A percentile compares a stretch with the other conserved stretches of the same genome.
Evolutionary conservation across 2,113 vertebrate genomes (phyloP).

Genomic region (Benitochromis conjunctus): DNA sequence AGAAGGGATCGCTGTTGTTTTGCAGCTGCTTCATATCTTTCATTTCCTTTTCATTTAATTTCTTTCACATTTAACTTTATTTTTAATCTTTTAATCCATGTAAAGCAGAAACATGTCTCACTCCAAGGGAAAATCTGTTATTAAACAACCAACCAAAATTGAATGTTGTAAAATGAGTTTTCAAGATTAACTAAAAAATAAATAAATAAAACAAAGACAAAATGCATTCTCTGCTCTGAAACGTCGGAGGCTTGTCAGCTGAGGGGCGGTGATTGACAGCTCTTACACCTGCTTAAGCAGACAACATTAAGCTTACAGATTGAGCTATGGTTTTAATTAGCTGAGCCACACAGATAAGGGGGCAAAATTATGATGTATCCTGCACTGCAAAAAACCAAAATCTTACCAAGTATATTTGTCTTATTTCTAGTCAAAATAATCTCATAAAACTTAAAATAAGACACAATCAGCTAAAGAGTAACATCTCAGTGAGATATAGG

Average conservation of each 20-base stretch:
- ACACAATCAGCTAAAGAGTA: too few relatives aligned
- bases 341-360: neutral
- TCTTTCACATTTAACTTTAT: neutral
- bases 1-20: neutral
- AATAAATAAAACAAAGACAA: neutral
- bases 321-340: neutral
- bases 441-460: too few relatives aligned
- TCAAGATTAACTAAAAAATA: neutral
- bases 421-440: too few relatives aligned
- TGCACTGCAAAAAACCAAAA: too few relatives aligned
- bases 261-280: neutral
- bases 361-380: neutral
- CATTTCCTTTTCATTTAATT: neutral
- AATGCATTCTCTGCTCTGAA: neutral
- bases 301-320: neutral
- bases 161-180: neutral
- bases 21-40: neutral
- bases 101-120: neutral
- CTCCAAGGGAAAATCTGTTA: neutral
- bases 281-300: neutral
- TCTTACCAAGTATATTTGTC: too few relatives aligned
- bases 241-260: neutral
- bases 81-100: neutral
- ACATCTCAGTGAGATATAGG: too few relatives aligned
- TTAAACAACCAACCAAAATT: neutral